Evolutionary conservation across 2,113 vertebrate species (phyloP), one percentile per base, ranked within the genome.

Genomic region (Kryptolebias marmoratus): DNA sequence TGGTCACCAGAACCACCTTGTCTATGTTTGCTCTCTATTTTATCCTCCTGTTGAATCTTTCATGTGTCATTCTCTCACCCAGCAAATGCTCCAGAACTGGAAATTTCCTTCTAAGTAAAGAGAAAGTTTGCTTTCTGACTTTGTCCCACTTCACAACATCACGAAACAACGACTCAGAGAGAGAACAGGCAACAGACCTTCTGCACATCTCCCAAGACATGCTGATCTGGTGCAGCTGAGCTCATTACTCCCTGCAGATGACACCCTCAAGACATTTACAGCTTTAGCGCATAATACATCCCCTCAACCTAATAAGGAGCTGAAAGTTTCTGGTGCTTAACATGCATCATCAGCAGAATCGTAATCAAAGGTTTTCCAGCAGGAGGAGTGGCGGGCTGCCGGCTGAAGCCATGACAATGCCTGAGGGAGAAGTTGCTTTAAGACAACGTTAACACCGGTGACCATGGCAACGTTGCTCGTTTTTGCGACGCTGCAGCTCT

Each of bases 211-310:
- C 22, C 22, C 22, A 22, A 22, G 22, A 44, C 56, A 36, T 62
- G 57, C 64, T 53, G 30, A 54, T 45, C 55, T 5, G 11, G 53
- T 44, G 53, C n/a, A 50, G 30, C 16, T n/a, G 45, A 71, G 44
- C 80, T 86, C 64, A 84, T 72, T 82, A 65, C 68, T 74, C 68
- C 11, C 18, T 30, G 67, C 55, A 74, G 58, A 82, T 67, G 70
- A 74, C 60, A 45, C 42, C 48, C 47, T 9, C 1, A 68, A 31
- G 71, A 76, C 36, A 47, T 47, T 42, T 9, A 74, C 53, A 48
- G 42, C 39, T 73, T 68, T 22, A 58, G 66, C 60, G 63, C 62
- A 65, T 74, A 67, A 74, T 57, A 64, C 48, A 77, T 77, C 30
- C 69, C 47, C 12, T 52, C 30, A 45, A 75, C 32, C 68, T 61